Percentiles rank a stretch among this genome's conserved stretches.
phyloP scores from a whole-genome alignment of 2,888 invertebrate genomes.

The Watsonalla cultraria region DNA sequence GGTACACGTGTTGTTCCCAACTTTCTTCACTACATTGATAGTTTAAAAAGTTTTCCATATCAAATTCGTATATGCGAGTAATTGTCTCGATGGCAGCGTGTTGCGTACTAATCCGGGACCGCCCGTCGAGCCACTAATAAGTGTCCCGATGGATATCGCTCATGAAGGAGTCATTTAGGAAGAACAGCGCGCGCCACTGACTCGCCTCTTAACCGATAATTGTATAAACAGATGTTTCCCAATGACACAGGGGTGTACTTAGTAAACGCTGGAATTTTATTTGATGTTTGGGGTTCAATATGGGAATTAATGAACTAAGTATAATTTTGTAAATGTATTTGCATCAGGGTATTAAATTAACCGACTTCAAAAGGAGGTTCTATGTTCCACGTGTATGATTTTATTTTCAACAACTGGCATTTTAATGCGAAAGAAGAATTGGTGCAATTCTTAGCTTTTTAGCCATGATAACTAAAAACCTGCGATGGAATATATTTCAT shows the following conservation, averaged over 20 bases:
- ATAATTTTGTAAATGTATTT: too few relatives aligned
- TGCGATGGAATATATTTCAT: too few relatives aligned
- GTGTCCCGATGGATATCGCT: conserved; percentile 62
- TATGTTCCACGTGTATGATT: too few relatives aligned
- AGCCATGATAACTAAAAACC: too few relatives aligned
- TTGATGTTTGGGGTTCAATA: background rate
- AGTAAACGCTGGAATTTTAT: conserved; percentile 3
- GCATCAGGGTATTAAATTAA: too few relatives aligned
- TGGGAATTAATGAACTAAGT: too few relatives aligned
- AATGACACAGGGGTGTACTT: conserved; percentile 46
- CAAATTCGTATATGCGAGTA: conserved; percentile 3
- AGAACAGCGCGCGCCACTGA: conserved; percentile 74
- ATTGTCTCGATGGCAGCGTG: conserved; percentile 33
- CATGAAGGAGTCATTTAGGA: conserved; percentile 76
- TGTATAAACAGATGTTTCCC: conserved; percentile 76
- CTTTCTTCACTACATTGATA: conserved; percentile 53
- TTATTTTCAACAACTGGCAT: too few relatives aligned
- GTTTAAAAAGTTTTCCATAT: conserved; percentile 56
- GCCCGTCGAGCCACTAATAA: conserved; percentile 56
- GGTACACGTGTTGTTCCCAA: conserved; percentile 53
- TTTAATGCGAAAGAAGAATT: too few relatives aligned
- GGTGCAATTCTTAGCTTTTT: too few relatives aligned
- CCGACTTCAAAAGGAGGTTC: too few relatives aligned
- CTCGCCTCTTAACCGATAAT: conserved; percentile 72
- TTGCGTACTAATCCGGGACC: conserved; percentile 52